phyloP scores from a whole-genome alignment of 35 echinoderm and acorn worm species.

The Heliocidaris tuberculata region DNA sequence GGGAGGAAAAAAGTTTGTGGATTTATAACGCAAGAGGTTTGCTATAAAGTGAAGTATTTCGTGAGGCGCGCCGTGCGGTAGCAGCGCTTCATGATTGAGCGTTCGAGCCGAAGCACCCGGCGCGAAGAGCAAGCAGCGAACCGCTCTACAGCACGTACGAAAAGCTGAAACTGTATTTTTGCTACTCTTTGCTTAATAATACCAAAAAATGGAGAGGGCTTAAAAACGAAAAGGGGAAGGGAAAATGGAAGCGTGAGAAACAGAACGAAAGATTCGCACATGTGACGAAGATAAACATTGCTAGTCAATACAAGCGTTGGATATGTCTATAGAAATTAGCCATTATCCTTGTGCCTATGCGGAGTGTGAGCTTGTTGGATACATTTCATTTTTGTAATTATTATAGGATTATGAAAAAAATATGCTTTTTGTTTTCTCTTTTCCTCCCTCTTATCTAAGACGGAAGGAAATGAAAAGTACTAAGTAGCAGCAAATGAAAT shows the following conservation, averaged over 20 bases:
- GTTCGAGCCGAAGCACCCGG: neutral
- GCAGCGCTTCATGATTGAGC: neutral
- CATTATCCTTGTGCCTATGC: neutral
- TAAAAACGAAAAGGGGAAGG: neutral
- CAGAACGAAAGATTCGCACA: neutral
- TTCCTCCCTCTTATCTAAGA: neutral
- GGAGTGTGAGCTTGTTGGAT: neutral
- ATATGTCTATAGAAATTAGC: conserved; percentile 11
- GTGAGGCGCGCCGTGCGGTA: neutral
- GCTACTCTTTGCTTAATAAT: neutral
- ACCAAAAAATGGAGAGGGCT: neutral
- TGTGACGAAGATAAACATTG: neutral
- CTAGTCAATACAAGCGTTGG: neutral
- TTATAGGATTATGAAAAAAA: neutral
- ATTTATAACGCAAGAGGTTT: neutral
- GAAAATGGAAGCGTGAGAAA: neutral
- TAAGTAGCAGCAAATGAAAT: neutral
- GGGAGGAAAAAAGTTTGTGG: neutral
- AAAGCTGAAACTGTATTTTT: neutral
- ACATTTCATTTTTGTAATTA: conserved; percentile 31
- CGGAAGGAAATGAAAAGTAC: neutral
- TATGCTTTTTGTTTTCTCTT: neutral
- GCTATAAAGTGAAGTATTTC: neutral
- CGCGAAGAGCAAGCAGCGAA: neutral
- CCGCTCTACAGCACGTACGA: neutral